Evolutionary conservation across 2,888 invertebrate species (phyloP).

Genomic region (Norana najaformis): DNA sequence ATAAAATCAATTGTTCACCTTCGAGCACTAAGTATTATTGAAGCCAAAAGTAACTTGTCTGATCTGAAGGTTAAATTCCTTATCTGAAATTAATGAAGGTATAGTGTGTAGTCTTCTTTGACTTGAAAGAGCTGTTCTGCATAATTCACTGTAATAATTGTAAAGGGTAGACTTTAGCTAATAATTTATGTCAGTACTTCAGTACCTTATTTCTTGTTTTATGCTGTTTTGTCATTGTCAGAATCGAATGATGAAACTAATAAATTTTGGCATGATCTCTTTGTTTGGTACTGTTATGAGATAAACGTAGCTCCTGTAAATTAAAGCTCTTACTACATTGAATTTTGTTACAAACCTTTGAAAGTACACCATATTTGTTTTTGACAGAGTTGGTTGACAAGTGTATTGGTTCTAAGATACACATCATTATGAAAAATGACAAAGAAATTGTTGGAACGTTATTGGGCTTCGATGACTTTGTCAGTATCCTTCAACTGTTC

Average conservation of each 20-base stretch:
- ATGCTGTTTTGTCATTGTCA: background rate
- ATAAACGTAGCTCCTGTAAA: background rate
- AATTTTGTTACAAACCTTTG: background rate
- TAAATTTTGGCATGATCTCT: background rate
- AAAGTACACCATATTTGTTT: background rate
- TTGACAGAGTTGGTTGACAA: constrained; percentile 90
- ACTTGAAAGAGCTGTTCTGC: too few species aligned
- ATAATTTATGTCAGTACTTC: background rate
- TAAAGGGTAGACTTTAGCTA: too few species aligned
- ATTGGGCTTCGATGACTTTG: constrained; percentile 96
- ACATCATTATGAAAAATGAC: constrained; percentile 99
- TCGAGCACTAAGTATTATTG: too few species aligned
- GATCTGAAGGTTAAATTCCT: too few species aligned
- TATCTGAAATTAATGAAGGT: too few species aligned
- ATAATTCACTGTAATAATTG: too few species aligned
- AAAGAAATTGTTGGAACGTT: constrained; percentile 98
- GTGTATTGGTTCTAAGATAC: constrained; percentile 97
- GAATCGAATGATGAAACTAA: background rate
- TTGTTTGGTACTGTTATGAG: background rate
- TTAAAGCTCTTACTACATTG: background rate
- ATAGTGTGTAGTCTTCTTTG: too few species aligned
- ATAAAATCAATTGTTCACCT: too few species aligned
- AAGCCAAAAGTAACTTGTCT: too few species aligned
- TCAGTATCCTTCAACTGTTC: constrained; percentile 67
- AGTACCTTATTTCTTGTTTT: constrained; percentile 21